Evolutionary conservation across 2,113 vertebrate species (phyloP).

Genomic region (Onychostruthus taczanowskii): DNA sequence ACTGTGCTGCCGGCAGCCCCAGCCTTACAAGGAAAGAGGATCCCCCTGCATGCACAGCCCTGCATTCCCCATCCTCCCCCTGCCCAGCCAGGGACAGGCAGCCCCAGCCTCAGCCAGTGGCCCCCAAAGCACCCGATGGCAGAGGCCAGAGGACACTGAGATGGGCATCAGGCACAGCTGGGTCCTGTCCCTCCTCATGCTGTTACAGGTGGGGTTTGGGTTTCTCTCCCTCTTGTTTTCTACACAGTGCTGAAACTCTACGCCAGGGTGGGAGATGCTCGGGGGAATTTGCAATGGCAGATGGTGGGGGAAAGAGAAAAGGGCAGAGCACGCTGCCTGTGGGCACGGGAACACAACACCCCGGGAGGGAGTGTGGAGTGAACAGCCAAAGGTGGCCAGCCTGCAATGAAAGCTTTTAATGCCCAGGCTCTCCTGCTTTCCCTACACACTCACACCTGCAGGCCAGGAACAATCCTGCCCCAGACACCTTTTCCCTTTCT

Average conservation of each 20-base stretch:
- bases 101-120: fast-evolving
- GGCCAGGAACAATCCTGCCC: background rate
- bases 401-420: background rate
- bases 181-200: background rate
- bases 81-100: background rate
- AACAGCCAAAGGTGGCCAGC: background rate
- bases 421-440: background rate
- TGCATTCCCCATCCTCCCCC: background rate
- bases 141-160: background rate
- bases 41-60: background rate
- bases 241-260: conserved; percentile 31
- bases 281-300: conserved; percentile 53
- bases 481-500: background rate
- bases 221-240: conserved; percentile 49
- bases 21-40: conserved; percentile 1
- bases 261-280: background rate
- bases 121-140: fast-evolving
- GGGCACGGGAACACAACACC: conserved; percentile 45
- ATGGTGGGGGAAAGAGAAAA: conserved; percentile 61
- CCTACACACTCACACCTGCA: background rate
- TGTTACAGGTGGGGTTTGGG: background rate
- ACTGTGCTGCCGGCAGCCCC: fast-evolving
- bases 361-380: background rate
- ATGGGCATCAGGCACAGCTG: background rate
- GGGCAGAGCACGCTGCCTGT: background rate